phyloP scores from a whole-genome alignment of 2,797 vertebrate species.

The Uromys caudimaculatus region DNA sequence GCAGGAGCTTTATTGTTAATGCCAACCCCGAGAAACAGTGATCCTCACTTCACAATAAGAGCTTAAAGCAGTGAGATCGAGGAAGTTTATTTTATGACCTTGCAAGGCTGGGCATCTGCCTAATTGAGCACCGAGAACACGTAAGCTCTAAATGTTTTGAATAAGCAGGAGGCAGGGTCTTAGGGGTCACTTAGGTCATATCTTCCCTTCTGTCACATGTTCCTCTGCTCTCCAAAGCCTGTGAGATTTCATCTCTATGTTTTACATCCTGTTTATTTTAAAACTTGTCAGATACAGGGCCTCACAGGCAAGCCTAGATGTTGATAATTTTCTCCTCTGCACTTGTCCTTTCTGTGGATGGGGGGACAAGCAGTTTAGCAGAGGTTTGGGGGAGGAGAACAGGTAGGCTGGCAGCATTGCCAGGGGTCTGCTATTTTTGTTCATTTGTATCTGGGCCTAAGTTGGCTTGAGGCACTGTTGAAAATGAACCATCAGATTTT shows the following conservation, averaged over 20 bases:
- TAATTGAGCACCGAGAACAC: not conserved
- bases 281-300: not conserved
- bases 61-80: not conserved
- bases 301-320: not conserved
- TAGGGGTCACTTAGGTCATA: not conserved
- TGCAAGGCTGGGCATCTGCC: not conserved
- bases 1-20: not conserved
- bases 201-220: not conserved
- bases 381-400: no score
- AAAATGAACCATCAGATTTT: not conserved
- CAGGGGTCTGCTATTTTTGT: not conserved
- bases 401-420: not conserved
- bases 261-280: not conserved
- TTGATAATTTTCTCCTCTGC: not conserved
- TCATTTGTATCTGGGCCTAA: not conserved
- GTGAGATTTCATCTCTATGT: not conserved
- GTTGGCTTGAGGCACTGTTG: not conserved
- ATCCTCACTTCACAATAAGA: not conserved
- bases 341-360: not conserved
- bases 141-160: not conserved
- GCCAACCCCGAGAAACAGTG: not conserved
- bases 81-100: not conserved
- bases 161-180: not conserved
- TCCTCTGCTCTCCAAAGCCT: not conserved
- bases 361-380: not conserved